Evolutionary conservation across 2,888 invertebrate species (phyloP).

Genomic region (Dendrolimus pini): DNA sequence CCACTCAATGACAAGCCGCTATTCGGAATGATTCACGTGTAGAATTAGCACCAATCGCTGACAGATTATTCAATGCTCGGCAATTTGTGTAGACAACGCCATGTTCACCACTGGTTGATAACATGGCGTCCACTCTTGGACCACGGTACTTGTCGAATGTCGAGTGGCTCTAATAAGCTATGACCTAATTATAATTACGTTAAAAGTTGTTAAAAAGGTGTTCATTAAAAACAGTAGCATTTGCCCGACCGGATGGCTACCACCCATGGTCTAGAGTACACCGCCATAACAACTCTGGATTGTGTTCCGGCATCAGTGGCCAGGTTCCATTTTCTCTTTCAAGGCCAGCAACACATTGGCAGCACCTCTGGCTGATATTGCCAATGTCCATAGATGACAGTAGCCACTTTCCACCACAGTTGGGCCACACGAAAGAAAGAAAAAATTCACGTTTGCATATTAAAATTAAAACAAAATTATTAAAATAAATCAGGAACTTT

Average conservation of each 20-base stretch:
- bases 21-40: too few species aligned
- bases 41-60: too few species aligned
- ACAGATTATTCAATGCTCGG: too few species aligned
- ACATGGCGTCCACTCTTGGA: too few species aligned
- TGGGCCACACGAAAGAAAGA: too few species aligned
- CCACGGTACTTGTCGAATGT: too few species aligned
- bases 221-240: not conserved
- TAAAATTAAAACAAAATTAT: conserved; percentile 12
- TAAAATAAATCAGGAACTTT: conserved; percentile 72
- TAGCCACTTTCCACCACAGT: not conserved
- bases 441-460: not conserved
- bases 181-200: not conserved
- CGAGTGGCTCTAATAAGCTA: too few species aligned
- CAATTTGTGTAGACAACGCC: too few species aligned
- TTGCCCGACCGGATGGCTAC: not conserved
- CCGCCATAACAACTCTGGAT: not conserved
- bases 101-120: too few species aligned
- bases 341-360: too few species aligned
- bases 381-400: not conserved
- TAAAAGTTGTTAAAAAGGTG: not conserved
- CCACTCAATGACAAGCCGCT: too few species aligned
- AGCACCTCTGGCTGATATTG: too few species aligned
- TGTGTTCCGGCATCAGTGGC: not conserved
- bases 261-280: not conserved
- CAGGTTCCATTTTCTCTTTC: not conserved